Base-by-base conservation (phyloP, 2,113 vertebrate genomes). In the Diphyllodes magnificus region DNA sequence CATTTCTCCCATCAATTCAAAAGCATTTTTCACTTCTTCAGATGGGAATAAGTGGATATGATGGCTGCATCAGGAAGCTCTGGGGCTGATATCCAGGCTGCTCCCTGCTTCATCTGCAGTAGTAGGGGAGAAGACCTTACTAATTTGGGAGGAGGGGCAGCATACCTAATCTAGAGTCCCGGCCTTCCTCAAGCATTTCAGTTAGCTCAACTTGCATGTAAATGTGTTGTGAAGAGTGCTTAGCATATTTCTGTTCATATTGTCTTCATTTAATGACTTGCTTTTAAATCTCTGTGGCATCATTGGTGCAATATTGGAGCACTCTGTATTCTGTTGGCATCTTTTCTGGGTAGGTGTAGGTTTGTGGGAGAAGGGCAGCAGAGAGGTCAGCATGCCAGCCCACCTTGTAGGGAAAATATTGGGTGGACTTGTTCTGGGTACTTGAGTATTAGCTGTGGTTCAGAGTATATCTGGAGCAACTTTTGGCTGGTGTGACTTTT, bases 81-180 rank as follows among this genome's bases (percentile, higher is more conserved):
- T 51, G 33, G n/a, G 20, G 21, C 19, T 1, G 0, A 22, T 2
- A 68, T 5, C 44, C n/a, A 24, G n/a, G 22, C 22, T 60, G 22
- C 31, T 80, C 0, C 1, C 10, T 70, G 54, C 28, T 91, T 73
- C 49, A 71, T 5, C 28, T 65, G 49, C 31, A 82, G 12, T 18
- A 39, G 13, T 19, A 45, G 17, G 19, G 6, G 21, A 53, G 22
- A 70, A 15, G 7, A 63, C 17, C 3, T 86, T 40, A 17, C 9
- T 30, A 33, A 66, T 21, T 17, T 77, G 25, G 11, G 24, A 76
- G 69, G 30, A 53, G 37, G 17, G 6, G 15, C 44, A 53, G 13
- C 40, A 13, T 27, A 27, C 8, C 13, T 56, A 11, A 12, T 39
- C 23, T 51, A 28, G 35, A 72, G 31, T 30, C 35, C 54, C 47